phyloP scores from a whole-genome alignment of 2,888 invertebrate species.

The Diarsia brunnea region DNA sequence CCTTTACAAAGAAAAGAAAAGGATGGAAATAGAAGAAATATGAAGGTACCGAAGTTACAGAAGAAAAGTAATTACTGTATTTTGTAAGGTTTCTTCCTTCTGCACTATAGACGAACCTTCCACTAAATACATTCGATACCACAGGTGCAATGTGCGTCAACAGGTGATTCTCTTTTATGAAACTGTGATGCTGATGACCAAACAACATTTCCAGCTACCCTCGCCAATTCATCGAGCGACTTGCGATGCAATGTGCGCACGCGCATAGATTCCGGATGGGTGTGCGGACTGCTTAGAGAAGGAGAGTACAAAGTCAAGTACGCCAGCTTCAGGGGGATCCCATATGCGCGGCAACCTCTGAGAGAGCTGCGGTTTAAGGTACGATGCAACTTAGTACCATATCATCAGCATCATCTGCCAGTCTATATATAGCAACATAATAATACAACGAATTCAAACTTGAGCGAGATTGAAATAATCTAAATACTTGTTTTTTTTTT shows the following conservation, averaged over 20 bases:
- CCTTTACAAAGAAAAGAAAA: neutral
- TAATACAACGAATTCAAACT: neutral
- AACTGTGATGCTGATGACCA: neutral
- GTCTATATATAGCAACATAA: neutral
- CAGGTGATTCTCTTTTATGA: neutral
- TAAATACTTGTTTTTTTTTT: too few relatives aligned
- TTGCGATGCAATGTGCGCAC: constrained; percentile 49
- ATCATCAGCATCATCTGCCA: neutral
- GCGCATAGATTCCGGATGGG: constrained; percentile 53
- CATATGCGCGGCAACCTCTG: constrained; percentile 64
- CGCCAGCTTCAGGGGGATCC: constrained; percentile 66
- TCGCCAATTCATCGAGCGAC: constrained; percentile 7
- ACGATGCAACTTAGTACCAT: neutral
- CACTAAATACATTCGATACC: neutral
- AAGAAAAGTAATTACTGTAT: neutral
- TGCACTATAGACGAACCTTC: too few relatives aligned
- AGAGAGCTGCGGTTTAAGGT: constrained; percentile 61
- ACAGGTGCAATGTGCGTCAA: neutral
- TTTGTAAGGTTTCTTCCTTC: neutral
- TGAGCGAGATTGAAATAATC: too few relatives aligned
- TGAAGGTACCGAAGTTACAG: neutral
- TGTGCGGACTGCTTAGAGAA: constrained; percentile 54
- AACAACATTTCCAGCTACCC: constrained; percentile 16
- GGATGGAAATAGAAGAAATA: neutral
- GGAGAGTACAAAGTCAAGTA: constrained; percentile 55